phyloP scores from a whole-genome alignment of 2,113 vertebrate genomes.

The Lipotes vexillifer region DNA sequence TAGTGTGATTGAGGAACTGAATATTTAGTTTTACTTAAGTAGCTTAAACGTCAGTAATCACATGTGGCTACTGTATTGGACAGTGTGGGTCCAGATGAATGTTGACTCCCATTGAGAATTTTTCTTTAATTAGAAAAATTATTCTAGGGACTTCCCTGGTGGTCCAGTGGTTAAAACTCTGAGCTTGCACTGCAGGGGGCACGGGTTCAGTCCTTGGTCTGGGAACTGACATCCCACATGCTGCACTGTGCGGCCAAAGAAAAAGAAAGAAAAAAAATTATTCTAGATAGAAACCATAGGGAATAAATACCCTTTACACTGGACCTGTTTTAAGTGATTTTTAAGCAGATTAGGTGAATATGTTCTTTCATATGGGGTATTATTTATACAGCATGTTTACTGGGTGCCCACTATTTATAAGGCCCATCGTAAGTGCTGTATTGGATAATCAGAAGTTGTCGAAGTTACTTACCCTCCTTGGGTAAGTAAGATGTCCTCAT shows the following conservation, averaged over 20 bases:
- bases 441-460: neutral
- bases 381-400: neutral
- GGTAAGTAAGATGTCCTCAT: neutral
- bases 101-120: neutral
- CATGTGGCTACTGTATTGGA: neutral
- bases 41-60: neutral
- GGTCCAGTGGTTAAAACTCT: too few relatives aligned
- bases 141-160: neutral
- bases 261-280: neutral
- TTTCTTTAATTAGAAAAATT: neutral
- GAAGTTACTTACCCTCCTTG: neutral
- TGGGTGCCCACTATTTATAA: neutral
- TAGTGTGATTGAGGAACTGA: neutral
- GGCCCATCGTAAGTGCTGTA: neutral
- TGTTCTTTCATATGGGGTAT: neutral
- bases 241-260: neutral
- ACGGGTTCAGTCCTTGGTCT: too few relatives aligned
- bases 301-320: neutral
- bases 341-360: neutral
- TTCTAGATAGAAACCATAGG: neutral
- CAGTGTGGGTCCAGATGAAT: neutral
- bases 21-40: neutral
- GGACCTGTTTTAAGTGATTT: neutral
- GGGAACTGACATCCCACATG: too few relatives aligned
- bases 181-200: too few relatives aligned